These are phyloP conservation scores for Sarcophaga bullata DNA, from an alignment of 1,140 invertebrate genomes.

Conservation along the genomic window DNA sequence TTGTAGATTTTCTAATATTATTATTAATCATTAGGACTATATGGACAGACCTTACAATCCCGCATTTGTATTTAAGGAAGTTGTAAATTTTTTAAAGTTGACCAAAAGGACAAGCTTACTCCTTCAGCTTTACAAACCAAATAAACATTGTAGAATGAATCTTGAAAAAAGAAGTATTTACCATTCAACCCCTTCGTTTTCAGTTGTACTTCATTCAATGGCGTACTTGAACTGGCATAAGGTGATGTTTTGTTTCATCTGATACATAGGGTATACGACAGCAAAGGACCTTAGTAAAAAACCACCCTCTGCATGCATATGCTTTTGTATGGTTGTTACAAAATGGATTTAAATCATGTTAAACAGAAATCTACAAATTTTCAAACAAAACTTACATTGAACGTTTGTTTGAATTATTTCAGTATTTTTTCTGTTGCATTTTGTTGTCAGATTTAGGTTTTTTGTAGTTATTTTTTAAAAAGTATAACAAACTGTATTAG, in stretches of 20 bases:
- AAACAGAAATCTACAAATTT: constrained; percentile 1
- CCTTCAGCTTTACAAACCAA: no score
- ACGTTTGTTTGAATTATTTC: background rate
- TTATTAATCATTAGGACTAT: no score
- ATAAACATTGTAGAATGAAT: no score
- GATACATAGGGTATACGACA: background rate
- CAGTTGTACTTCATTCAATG: background rate
- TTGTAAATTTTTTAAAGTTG: no score
- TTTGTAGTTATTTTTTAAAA: no score
- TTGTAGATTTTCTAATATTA: no score
- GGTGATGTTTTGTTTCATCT: constrained; percentile 28
- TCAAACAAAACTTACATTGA: background rate
- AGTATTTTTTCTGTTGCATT: background rate
- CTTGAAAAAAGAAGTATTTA: no score
- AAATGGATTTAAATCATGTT: background rate
- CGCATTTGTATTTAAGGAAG: no score
- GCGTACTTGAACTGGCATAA: background rate
- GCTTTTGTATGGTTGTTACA: background rate
- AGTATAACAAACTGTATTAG: no score
- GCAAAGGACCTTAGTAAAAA: background rate
- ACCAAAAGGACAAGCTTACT: no score
- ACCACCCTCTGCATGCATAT: constrained; percentile 15
- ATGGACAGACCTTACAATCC: no score
- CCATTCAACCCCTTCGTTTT: background rate
- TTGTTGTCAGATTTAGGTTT: background rate